Conservation (phyloP, 2,113 vertebrate species). For the Nestor notabilis region DNA sequence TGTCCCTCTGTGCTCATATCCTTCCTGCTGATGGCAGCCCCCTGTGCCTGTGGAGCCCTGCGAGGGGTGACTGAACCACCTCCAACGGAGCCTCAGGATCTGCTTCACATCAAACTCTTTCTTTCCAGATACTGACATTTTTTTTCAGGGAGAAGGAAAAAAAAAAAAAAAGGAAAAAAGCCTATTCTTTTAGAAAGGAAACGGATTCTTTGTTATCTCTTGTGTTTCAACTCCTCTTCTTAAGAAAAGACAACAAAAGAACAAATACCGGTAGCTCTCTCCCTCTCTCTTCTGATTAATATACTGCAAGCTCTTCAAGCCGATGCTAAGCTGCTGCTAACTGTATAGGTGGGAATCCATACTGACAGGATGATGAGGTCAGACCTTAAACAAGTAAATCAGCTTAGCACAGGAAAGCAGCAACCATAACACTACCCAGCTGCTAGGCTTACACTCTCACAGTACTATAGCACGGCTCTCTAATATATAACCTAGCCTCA, state of each 20-base stretch:
- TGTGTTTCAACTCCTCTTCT: slow-evolving; percentile 66
- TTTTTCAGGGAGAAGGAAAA: slow-evolving; percentile 61
- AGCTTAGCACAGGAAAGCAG: slow-evolving; percentile 82
- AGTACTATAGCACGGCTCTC: slow-evolving; percentile 36
- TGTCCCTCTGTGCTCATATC: slow-evolving; percentile 88
- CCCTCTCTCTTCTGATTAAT: slow-evolving; percentile 30
- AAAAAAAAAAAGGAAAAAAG: slow-evolving; percentile 67
- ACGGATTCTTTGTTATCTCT: slow-evolving; percentile 73
- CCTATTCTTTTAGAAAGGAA: slow-evolving; percentile 69
- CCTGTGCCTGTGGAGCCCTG: slow-evolving; percentile 85
- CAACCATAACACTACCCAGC: slow-evolving; percentile 68
- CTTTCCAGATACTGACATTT: slow-evolving; percentile 93
- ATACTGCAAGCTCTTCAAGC: slow-evolving; percentile 64
- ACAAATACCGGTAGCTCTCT: slow-evolving; percentile 23
- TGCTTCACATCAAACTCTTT: slow-evolving; percentile 98
- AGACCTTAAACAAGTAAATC: slow-evolving; percentile 91
- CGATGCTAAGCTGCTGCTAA: slow-evolving; percentile 74
- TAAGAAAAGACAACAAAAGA: slow-evolving; percentile 69
- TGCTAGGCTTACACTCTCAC: slow-evolving; percentile 70
- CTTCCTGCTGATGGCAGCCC: slow-evolving; percentile 92
- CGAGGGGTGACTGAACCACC: slow-evolving; percentile 95
- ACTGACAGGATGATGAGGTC: slow-evolving; percentile 90
- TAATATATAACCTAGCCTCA: slow-evolving; percentile 73
- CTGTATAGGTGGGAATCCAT: slow-evolving; percentile 82
- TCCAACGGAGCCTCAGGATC: slow-evolving; percentile 95